A percentile compares a stretch with the other conserved stretches of the same genome.
phyloP scores from a whole-genome alignment of 2,888 invertebrate genomes.

The Plebejus melissa region DNA sequence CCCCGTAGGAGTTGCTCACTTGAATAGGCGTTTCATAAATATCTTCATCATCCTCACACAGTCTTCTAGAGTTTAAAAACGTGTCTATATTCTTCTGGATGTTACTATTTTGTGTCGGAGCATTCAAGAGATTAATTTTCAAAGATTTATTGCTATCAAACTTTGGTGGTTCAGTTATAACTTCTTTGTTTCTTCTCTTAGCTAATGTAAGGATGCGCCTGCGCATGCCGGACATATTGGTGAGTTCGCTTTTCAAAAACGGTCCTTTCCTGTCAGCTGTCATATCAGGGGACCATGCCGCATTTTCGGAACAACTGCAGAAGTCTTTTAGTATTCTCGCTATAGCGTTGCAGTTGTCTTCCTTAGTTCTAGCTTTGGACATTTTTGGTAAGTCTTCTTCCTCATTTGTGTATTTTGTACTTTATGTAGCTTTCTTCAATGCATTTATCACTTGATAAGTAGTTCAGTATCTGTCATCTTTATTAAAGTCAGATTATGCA shows the following conservation, averaged over 20 bases:
- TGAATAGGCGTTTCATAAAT: conserved; percentile 69
- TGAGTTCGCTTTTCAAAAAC: conserved; percentile 67
- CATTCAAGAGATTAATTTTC: conserved; percentile 62
- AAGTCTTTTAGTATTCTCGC: conserved; percentile 70
- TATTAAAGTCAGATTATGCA: not conserved
- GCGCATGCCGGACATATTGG: conserved; percentile 71
- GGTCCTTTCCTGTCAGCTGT: conserved; percentile 64
- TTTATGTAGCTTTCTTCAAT: conserved; percentile 21
- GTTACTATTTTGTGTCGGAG: conserved; percentile 62
- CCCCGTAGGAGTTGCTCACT: conserved; percentile 62
- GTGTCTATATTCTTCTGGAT: conserved; percentile 65
- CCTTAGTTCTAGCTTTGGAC: conserved; percentile 59
- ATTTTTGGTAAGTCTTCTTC: conserved; percentile 46
- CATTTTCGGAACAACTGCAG: conserved; percentile 74
- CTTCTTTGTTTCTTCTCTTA: conserved; percentile 57
- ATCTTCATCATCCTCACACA: conserved; percentile 67
- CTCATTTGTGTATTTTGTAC: conserved; percentile 35
- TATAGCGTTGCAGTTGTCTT: conserved; percentile 68
- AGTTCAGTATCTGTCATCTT: not conserved
- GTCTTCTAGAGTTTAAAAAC: conserved; percentile 60
- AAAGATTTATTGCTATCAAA: conserved; percentile 48
- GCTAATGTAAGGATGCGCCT: conserved; percentile 67
- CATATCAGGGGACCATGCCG: conserved; percentile 74
- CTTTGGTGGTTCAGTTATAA: conserved; percentile 54
- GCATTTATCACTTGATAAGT: not conserved